These are phyloP conservation scores for Acheta domesticus DNA, from an alignment of 2,888 invertebrate genomes.

Conservation along the genomic window DNA sequence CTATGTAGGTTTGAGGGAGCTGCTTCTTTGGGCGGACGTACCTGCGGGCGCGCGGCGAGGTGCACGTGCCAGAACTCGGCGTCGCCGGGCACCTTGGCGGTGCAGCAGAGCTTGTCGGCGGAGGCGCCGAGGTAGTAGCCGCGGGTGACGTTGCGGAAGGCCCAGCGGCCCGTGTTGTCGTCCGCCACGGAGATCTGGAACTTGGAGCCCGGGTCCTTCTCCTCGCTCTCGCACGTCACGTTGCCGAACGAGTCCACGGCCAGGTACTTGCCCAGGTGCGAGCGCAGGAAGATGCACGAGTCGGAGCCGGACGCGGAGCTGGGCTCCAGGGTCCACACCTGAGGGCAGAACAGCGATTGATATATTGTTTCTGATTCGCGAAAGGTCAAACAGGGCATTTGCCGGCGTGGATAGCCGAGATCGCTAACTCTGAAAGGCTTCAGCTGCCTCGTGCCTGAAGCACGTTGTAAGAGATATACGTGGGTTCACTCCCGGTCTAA, in stretches of 20 bases:
- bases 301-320: slow-evolving; percentile 52
- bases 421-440: too few species aligned
- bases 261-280: slow-evolving; percentile 88
- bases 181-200: slow-evolving; percentile 77
- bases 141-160: slow-evolving; percentile 77
- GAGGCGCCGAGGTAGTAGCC: slow-evolving; percentile 91
- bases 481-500: too few species aligned
- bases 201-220: slow-evolving; percentile 79
- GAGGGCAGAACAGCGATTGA: slow-evolving; percentile 28
- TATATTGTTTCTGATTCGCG: too few species aligned
- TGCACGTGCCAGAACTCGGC: slow-evolving; percentile 94
- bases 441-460: too few species aligned
- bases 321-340: slow-evolving; percentile 81
- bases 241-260: slow-evolving; percentile 94
- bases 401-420: too few species aligned
- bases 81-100: slow-evolving; percentile 83
- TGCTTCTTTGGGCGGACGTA: too few species aligned
- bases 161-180: slow-evolving; percentile 72
- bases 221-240: slow-evolving; percentile 89
- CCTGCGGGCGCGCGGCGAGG: slow-evolving; percentile 90
- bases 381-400: too few species aligned
- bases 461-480: too few species aligned
- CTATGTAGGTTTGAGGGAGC: too few species aligned
- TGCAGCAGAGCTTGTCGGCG: slow-evolving; percentile 87
- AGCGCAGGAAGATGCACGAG: slow-evolving; percentile 78